A percentile compares a stretch with the other conserved stretches of the same genome.
These are phyloP conservation scores for Stenotaenia linearis DNA, from an alignment of 2,888 invertebrate genomes.

Conservation along the genomic window DNA sequence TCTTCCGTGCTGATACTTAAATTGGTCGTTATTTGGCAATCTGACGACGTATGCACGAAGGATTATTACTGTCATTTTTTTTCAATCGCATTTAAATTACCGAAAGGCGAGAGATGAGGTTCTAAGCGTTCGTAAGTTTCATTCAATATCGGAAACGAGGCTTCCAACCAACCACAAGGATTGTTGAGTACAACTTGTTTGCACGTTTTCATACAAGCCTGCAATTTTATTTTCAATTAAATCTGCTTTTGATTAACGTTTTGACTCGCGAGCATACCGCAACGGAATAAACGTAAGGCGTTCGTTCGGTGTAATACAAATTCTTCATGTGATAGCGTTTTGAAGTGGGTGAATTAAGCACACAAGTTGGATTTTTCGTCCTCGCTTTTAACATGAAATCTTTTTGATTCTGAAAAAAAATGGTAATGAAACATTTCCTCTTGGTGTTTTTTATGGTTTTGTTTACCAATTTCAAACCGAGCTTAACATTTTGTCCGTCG, in stretches of 20 bases:
- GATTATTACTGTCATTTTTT: no score
- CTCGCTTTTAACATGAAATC: neutral
- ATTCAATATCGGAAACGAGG: neutral
- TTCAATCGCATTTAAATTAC: no score
- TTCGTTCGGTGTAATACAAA: neutral
- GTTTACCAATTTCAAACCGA: conserved; percentile 11
- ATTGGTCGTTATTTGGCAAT: neutral
- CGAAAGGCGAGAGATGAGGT: no score
- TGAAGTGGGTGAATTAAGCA: neutral
- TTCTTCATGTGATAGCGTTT: neutral
- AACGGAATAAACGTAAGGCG: conserved; percentile 9
- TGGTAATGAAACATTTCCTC: neutral
- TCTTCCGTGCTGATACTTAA: neutral
- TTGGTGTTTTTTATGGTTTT: no score
- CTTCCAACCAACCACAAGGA: neutral
- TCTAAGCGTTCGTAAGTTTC: neutral
- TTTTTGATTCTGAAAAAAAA: neutral
- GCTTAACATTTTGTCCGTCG: neutral
- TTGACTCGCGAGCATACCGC: neutral
- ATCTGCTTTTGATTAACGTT: neutral
- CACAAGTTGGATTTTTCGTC: neutral
- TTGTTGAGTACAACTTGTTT: neutral
- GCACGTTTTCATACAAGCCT: neutral
- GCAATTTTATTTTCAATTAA: neutral
- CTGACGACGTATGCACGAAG: neutral